Evolutionary conservation across 2,113 vertebrate species (phyloP).

Genomic region (Chamaea fasciata): DNA sequence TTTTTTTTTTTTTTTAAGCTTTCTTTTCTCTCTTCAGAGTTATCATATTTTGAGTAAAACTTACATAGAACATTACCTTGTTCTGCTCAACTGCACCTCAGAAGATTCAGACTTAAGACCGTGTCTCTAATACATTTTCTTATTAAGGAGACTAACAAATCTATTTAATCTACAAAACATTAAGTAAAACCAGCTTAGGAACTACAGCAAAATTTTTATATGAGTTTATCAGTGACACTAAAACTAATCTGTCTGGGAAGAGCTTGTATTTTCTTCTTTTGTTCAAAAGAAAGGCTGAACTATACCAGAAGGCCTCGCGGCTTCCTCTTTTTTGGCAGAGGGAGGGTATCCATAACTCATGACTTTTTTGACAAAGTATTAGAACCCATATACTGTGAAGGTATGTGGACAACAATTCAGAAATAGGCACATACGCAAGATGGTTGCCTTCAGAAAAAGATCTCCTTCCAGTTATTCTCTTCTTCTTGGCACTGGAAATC

Average conservation of each 20-base stretch:
- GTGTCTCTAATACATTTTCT: neutral
- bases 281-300: neutral
- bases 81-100: neutral
- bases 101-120: neutral
- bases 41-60: neutral
- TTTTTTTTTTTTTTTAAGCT: no score
- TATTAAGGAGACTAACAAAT: neutral
- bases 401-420: neutral
- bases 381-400: neutral
- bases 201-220: neutral
- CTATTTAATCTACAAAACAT: neutral
- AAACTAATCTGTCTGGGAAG: neutral
- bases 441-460: slow-evolving; percentile 1
- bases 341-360: neutral
- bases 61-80: neutral
- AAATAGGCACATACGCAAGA: slow-evolving; percentile 15
- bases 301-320: neutral
- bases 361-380: neutral
- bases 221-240: neutral
- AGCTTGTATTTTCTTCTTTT: neutral
- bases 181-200: neutral
- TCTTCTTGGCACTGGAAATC: slow-evolving; percentile 31
- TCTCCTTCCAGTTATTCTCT: slow-evolving; percentile 1
- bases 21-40: neutral
- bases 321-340: neutral